Evolutionary conservation across 2,797 vertebrate genomes (phyloP).

Genomic region (Zalophus californianus): DNA sequence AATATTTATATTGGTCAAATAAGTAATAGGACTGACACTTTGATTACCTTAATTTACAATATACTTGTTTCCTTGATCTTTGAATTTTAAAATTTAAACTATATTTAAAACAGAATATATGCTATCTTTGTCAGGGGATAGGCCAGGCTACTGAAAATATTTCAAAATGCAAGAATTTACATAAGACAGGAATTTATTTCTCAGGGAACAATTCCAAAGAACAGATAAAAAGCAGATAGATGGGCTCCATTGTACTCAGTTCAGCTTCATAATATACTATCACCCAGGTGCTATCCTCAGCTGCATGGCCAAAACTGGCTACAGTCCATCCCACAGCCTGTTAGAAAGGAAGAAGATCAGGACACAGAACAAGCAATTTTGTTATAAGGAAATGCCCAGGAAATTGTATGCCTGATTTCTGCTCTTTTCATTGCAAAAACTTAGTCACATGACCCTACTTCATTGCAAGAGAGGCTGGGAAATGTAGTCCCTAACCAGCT

Average conservation of each 20-base stretch:
- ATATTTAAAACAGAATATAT: conserved; percentile 56
- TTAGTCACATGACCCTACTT: background rate
- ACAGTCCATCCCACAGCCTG: background rate
- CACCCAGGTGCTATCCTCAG: background rate
- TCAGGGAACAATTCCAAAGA: background rate
- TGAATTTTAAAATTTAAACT: conserved; percentile 16
- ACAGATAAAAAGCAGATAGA: background rate
- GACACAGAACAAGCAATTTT: background rate
- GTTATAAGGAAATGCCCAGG: background rate
- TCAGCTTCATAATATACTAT: background rate
- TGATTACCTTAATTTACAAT: conserved; percentile 45
- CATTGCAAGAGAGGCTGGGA: background rate
- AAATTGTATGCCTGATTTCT: background rate
- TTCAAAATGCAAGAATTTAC: background rate
- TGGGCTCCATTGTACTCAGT: background rate
- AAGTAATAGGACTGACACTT: background rate
- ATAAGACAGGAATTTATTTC: background rate
- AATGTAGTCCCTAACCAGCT: background rate
- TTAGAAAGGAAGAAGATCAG: background rate
- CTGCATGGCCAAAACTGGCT: background rate
- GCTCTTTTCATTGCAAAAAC: background rate
- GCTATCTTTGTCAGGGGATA: background rate
- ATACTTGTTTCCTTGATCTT: background rate
- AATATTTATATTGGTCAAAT: background rate
- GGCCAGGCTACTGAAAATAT: background rate